Evolutionary conservation across 2,113 vertebrate genomes (phyloP), one percentile per base, ranked within the genome.

Genomic region (Dipodomys stephensi): DNA sequence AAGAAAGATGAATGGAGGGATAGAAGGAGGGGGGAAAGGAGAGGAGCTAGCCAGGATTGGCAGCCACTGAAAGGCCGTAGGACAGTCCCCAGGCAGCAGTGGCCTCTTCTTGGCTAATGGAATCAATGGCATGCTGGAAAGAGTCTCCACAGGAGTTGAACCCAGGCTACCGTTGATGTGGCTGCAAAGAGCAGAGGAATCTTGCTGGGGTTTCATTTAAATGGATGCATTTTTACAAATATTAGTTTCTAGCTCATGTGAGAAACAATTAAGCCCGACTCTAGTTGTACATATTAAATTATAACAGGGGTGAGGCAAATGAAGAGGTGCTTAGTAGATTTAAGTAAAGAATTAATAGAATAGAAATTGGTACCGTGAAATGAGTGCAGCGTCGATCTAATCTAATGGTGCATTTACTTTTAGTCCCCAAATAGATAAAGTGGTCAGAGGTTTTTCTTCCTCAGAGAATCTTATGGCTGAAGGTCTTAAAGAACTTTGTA

Each of bases 261-360:
- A 92, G 96, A 96, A 98, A 97, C 93, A 97, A 97, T 97, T 98
- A 97, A 97, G 85, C 95, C 92, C 88, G 94, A 94, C 46, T 71
- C 84, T 92, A 92, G 87, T 96, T 90, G 85, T 95, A 60, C n/a
- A 76, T 95, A 93, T 96, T 97, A 96, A 97, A 97, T 94, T 87
- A 88, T 91, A 96, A 94, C 84, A 90, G 27, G 68, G 81, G 72
- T 92, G 80, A 94, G 96, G 87, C 46, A 49, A 92, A 95, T 91
- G 90, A 97, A 89, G 95, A 87, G 82, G 77, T 87, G 74, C 28
- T 97, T 93, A 95, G 89, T 71, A 78, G 88, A 93, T 88, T 94
- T 96, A 87, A 96, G 87, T 67, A 78, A 93, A 96, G 95, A 95
- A 93, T 93, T 91, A 96, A 94, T 83, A 92, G 92, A 68, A 93